Evolutionary conservation across 2,113 vertebrate genomes (phyloP).

Genomic region (Plectropomus leopardus): DNA sequence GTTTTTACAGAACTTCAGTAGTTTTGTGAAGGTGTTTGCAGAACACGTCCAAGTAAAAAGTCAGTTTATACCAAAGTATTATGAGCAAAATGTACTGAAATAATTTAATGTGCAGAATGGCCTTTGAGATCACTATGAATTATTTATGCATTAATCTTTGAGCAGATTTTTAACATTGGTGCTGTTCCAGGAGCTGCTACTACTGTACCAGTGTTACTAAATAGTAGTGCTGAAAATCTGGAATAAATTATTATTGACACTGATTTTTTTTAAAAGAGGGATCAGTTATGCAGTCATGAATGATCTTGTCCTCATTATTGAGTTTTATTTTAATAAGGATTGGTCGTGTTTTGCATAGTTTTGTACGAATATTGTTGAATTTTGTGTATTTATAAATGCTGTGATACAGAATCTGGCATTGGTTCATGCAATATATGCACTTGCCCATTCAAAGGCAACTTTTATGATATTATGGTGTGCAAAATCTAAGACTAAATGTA

Average conservation of each 20-base stretch:
- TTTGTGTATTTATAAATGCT: neutral
- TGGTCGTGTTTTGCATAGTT: neutral
- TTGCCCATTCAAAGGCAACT: no score
- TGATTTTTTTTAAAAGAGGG: no score
- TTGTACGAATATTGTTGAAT: neutral
- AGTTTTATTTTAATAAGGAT: neutral
- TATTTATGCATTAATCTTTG: neutral
- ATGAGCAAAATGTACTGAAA: neutral
- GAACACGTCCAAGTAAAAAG: neutral
- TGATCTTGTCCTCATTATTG: neutral
- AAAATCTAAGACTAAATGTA: no score
- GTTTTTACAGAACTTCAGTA: neutral
- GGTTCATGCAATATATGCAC: neutral
- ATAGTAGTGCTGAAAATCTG: no score
- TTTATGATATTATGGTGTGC: no score
- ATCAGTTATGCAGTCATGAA: neutral
- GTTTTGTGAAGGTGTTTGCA: no score
- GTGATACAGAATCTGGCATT: neutral
- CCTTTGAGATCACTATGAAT: neutral
- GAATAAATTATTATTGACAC: no score
- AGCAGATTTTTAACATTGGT: neutral
- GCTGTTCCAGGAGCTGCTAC: neutral
- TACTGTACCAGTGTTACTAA: neutral
- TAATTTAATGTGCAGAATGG: neutral
- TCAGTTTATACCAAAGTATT: neutral